phyloP scores from a whole-genome alignment of 2,888 invertebrate species.

The Apeira syringaria region DNA sequence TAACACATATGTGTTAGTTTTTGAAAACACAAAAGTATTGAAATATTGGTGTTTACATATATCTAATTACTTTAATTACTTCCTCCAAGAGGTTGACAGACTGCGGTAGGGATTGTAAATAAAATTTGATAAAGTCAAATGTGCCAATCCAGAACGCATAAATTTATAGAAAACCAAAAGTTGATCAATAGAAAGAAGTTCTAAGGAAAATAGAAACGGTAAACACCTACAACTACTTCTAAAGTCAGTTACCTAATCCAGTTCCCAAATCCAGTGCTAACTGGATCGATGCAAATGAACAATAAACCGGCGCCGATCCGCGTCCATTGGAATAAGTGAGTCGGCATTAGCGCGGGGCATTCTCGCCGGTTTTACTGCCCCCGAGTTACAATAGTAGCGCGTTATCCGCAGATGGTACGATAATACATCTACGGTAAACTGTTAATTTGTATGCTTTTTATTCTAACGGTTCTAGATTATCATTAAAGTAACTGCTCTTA shows the following conservation, averaged over 20 bases:
- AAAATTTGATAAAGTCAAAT: no score
- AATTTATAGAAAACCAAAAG: no score
- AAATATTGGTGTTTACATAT: no score
- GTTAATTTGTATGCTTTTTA: slow-evolving; percentile 16
- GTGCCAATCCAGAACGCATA: no score
- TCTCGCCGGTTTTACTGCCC: slow-evolving; percentile 31
- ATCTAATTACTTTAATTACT: no score
- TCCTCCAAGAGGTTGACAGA: no score
- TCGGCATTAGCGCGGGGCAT: slow-evolving; percentile 30
- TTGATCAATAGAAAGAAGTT: no score
- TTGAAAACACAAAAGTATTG: no score
- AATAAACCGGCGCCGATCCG: slow-evolving; percentile 26
- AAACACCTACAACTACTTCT: slow-evolving; percentile 2
- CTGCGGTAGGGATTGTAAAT: no score
- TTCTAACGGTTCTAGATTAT: slow-evolving; percentile 6
- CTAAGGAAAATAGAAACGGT: neutral
- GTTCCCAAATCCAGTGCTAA: slow-evolving; percentile 4
- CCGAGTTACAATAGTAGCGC: slow-evolving; percentile 34
- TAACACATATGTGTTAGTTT: no score
- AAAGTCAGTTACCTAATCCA: slow-evolving; percentile 12
- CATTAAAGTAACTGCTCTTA: no score
- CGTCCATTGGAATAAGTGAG: slow-evolving; percentile 28
- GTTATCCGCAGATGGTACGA: slow-evolving; percentile 35
- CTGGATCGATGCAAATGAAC: slow-evolving; percentile 18
- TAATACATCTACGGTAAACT: slow-evolving; percentile 27